Base-by-base conservation (phyloP, 2,888 invertebrate species). In the Pediacus dermestoides region DNA sequence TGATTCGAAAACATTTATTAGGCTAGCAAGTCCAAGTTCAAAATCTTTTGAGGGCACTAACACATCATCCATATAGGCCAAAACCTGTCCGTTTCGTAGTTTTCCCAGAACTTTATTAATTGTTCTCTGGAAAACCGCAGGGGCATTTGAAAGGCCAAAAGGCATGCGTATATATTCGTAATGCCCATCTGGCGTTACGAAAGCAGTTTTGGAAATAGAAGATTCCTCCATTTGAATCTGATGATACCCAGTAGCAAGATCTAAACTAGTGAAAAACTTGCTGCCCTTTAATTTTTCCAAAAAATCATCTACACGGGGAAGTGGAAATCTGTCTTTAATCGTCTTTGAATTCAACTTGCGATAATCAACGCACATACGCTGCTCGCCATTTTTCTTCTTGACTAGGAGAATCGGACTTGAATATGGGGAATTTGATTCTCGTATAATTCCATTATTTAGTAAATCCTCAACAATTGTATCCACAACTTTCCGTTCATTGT, bases 131-230 rank as follows among this genome's bases (percentile, higher is more conserved):
- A 49, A 51, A 27, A 44, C 46, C 1, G 46, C 31, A 2, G 60
- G 58, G 0, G 61, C 60, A 28, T 63, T 63, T 37, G n/a, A n/a
- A n/a, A n/a, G n/a, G 2, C 63, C 63, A 37, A 64, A 68, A 3
- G 60, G 57, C 54, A 64, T 54, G 2, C 52, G 31, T 2, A 51
- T 28, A 25, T 54, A 61, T 49, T 66, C 58, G 59, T 64, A n/a
- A n/a, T n/a, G n/a, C n/a, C n/a, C n/a, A n/a, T n/a, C n/a, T n/a
- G n/a, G n/a, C n/a, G n/a, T n/a, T 3, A 53, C 46, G 26, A 61
- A 59, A 1, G 58, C 64, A 1, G 61, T 66, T 30, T 59, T 59
- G 4, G 40, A 36, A 3, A 55, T 52, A 12, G 56, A 57, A 3
- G 46, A 41, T 31, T 52, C 42, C 4, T 31, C 38, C 18, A 66